Base-by-base conservation (phyloP, 2,113 vertebrate species). In the Scomber colias region DNA sequence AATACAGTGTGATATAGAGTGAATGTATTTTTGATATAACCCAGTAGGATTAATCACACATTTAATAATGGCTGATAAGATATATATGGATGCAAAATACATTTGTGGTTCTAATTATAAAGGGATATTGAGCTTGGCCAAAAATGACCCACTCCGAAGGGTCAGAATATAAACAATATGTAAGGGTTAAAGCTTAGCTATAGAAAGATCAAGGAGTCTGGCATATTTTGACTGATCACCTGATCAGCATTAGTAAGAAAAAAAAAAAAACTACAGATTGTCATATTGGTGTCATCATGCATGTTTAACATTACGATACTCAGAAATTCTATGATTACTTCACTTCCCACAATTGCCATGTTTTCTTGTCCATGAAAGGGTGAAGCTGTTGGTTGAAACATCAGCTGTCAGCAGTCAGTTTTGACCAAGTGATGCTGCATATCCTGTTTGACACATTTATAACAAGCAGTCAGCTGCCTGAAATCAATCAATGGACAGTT, bases 311-410 rank as follows among this genome's bases (percentile, higher is more conserved):
- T 0, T 44, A 45, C 1, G 21, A 60, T 40, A 31, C n/a, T 53
- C 27, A 50, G 57, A 65, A 76, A 24, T 13, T 24, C 51, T 11
- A 21, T n/a, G 75, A 51, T 64, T 60, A 40, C 11, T 3, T n/a
- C 54, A 12, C 14, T 59, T 24, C 11, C 31, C 46, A 5, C 48
- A 55, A 56, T 27, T 54, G 45, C 13, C 56, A 65, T 56, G 53
- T 81, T 57, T 68, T 68, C 30, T 53, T 56, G 19, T 45, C 57
- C 19, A 27, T 40, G 19, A 63, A 64, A 64, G 59, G 59, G 49
- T 7, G 24, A 50, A 69, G 53, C 12, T 53, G 19, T 16, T 21
- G 62, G 13, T 50, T 54, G 5, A 73, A 55, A 69, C 35, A 35
- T 24, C 51, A 35, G 48, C 63, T 7, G 51, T 62, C 27, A 64